Evolutionary conservation across 2,113 vertebrate species (phyloP).

Genomic region (Eonycteris spelaea): DNA sequence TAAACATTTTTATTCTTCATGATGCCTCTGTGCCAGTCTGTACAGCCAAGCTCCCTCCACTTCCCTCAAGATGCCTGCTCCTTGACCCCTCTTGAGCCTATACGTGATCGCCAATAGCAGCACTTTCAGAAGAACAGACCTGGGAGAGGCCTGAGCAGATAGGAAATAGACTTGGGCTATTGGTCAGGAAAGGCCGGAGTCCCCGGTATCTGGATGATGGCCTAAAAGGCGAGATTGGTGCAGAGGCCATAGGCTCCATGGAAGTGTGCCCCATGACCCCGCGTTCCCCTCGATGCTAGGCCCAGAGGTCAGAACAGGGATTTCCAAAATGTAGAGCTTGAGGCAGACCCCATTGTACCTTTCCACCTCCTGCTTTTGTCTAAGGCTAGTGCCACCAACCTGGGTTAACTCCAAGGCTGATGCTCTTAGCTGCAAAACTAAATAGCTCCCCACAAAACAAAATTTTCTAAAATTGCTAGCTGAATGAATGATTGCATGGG

Average conservation of each 20-base stretch:
- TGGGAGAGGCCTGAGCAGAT: neutral
- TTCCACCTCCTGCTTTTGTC: neutral
- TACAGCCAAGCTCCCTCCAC: neutral
- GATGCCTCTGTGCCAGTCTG: too few relatives aligned
- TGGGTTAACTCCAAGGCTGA: neutral
- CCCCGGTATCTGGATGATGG: neutral
- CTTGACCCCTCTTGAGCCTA: neutral
- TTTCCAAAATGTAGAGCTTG: neutral
- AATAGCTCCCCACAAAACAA: neutral
- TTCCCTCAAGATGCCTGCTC: neutral
- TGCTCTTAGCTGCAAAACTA: neutral
- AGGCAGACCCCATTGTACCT: rapidly evolving
- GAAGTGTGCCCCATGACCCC: neutral
- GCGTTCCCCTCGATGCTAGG: too few relatives aligned
- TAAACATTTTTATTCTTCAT: neutral
- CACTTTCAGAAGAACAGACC: neutral
- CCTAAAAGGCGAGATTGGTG: neutral
- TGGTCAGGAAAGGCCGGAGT: neutral
- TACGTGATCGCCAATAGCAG: rapidly evolving
- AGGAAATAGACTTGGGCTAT: too few relatives aligned
- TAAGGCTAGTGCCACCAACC: neutral
- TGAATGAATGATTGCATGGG: neutral
- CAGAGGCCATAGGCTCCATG: neutral
- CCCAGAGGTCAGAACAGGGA: neutral
- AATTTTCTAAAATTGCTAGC: neutral